Conservation (phyloP, 2,888 invertebrate species). For the Eremobia ochroleuca region DNA sequence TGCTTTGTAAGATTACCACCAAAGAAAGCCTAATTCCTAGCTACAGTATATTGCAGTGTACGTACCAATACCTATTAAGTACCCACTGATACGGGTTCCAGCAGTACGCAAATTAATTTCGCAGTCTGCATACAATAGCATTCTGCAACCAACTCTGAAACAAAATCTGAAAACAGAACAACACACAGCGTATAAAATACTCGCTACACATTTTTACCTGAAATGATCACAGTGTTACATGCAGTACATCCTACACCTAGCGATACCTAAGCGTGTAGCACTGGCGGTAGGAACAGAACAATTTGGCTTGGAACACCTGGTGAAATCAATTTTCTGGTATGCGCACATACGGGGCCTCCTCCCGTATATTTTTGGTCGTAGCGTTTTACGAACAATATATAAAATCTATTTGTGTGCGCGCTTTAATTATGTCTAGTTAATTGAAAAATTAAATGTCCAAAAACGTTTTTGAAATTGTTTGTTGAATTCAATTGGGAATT, state of each 20-base stretch:
- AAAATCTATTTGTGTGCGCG: slow-evolving; percentile 39
- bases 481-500: background rate
- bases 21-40: background rate
- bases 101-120: background rate
- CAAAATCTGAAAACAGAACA: slow-evolving; percentile 15
- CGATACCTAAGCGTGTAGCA: background rate
- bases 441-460: slow-evolving; percentile 42
- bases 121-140: no score
- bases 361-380: slow-evolving; percentile 21
- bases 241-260: slow-evolving; percentile 6
- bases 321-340: slow-evolving; percentile 80
- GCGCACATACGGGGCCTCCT: slow-evolving; percentile 66
- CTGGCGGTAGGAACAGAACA: slow-evolving; percentile 62
- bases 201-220: slow-evolving; percentile 3
- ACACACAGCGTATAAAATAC: slow-evolving; percentile 1
- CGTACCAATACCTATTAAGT: background rate
- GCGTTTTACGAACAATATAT: slow-evolving; percentile 34
- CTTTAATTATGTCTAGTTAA: slow-evolving; percentile 47
- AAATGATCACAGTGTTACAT: slow-evolving; percentile 26
- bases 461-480: slow-evolving; percentile 3
- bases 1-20: background rate
- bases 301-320: slow-evolving; percentile 75
- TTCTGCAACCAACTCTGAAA: background rate
- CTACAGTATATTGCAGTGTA: background rate
- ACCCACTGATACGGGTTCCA: background rate